Base-by-base conservation (phyloP, 1,140 invertebrate species). In the Megalopta genalis region DNA sequence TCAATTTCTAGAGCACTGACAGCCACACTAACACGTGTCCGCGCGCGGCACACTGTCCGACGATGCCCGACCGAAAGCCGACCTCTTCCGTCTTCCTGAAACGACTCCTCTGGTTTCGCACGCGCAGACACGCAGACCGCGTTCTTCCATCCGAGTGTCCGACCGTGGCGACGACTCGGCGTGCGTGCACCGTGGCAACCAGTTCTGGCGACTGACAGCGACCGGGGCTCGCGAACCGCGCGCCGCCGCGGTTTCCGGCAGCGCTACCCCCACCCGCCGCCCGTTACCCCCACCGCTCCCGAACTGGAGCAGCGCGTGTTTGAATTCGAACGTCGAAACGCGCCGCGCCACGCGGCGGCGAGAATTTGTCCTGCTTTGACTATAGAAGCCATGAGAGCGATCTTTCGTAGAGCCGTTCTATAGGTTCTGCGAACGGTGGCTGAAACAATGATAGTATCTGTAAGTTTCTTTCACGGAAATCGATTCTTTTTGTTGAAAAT, bases 1-100 rank as follows among this genome's bases (percentile, higher is more conserved):
- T 66, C 32, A 63, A 37, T 67, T 75, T 75, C 72, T 75, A 75
- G 72, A 75, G 37, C 63, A 75, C 63, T 23, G 23, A 39, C 23
- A 75, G 16, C n/a, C n/a, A n/a, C 27, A 65, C 60, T 10, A 46
- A 74, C 72, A 74, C 46, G 72, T 74, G 72, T 27, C 66, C 18
- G 12, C 63, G 12, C 63, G 52, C 63, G 21, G 21, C 49, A 6
- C 63, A 49, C n/a, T 57, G 39, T 46, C 9, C 14, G 14, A 46
- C 32, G 32, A 2, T 32, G 32, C 32, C 14, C 49, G 27, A 18
- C 10, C 42, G 72, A 65, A 73, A 52, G 27, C 18, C n/a, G 14
- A 23, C 54, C 37, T 42, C 49, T 72, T 60, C 62, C 57, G 7
- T 75, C 32, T 57, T 46, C 5, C 27, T n/a, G n/a, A n/a, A 62